Evolutionary conservation across 2,113 vertebrate genomes (phyloP).

Genomic region (Lepisosteus osseus): DNA sequence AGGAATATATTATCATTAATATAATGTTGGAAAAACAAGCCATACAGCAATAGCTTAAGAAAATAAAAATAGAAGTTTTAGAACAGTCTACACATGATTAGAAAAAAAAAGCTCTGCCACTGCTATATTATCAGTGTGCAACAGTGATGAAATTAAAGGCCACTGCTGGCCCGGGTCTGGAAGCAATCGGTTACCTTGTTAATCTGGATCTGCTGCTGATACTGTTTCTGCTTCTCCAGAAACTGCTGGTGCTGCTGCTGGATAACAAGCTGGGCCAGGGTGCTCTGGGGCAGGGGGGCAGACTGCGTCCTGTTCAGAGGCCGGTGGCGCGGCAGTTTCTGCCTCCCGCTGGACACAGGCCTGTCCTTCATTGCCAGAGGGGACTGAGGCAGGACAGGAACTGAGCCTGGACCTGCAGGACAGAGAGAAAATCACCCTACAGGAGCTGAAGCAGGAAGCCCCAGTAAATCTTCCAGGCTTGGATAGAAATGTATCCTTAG

Average conservation of each 20-base stretch:
- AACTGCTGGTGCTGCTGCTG: constrained; percentile 98
- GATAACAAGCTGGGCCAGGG: constrained; percentile 93
- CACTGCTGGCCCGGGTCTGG: no score
- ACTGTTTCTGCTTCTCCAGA: constrained; percentile 95
- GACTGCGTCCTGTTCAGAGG: constrained; percentile 94
- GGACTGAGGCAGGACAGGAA: constrained; percentile 84
- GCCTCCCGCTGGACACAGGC: constrained; percentile 72
- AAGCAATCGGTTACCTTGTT: constrained; percentile 80
- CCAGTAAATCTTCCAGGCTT: no score
- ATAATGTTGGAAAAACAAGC: no score
- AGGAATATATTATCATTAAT: no score
- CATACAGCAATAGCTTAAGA: no score
- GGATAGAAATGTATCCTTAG: no score
- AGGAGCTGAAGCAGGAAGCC: background rate
- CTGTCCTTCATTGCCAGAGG: constrained; percentile 85
- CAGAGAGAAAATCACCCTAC: background rate
- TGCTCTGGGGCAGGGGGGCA: constrained; percentile 91
- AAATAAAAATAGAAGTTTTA: no score
- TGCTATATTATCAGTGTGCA: no score
- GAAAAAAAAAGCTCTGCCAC: no score
- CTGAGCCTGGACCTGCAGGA: constrained; percentile 66
- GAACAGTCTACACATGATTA: no score
- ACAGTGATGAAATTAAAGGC: no score
- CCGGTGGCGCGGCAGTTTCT: constrained; percentile 90
- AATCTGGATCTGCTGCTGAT: constrained; percentile 94